Conservation (phyloP, 2,888 invertebrate species). For the Agelastica alni region DNA sequence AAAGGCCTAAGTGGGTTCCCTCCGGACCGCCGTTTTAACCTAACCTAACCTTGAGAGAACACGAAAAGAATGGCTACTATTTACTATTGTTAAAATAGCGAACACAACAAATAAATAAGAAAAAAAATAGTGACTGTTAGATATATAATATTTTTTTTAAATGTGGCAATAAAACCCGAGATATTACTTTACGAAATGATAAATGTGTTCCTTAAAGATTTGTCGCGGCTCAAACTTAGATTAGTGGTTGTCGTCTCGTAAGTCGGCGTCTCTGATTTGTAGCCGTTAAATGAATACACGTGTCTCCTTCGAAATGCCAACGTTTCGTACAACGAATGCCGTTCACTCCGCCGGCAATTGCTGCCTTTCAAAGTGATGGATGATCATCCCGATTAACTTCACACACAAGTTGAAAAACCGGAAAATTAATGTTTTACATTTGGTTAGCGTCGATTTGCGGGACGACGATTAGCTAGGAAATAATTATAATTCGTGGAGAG, state of each 20-base stretch:
- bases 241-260: conserved; percentile 36
- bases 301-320: conserved; percentile 33
- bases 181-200: conserved; percentile 9
- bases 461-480: background rate
- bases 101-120: too few species aligned
- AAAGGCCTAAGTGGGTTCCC: too few species aligned
- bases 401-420: conserved; percentile 28
- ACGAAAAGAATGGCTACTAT: too few species aligned
- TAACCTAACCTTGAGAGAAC: too few species aligned
- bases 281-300: conserved; percentile 45
- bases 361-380: conserved; percentile 34
- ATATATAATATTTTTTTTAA: too few species aligned
- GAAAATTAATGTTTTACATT: conserved; percentile 20
- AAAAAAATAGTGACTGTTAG: too few species aligned
- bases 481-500: too few species aligned
- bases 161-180: too few species aligned
- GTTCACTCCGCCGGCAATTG: conserved; percentile 2
- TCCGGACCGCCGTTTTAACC: too few species aligned
- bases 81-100: too few species aligned
- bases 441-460: background rate
- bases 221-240: conserved; percentile 45
- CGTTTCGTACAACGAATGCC: background rate
- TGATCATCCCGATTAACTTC: conserved; percentile 35
- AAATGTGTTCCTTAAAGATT: conserved; percentile 28
- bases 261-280: conserved; percentile 44